These are phyloP conservation scores for Pseudorhiza aurosa DNA, from an alignment of 30 jellyfish, hydroid and myxozoan genomes.

Conservation along the genomic window DNA sequence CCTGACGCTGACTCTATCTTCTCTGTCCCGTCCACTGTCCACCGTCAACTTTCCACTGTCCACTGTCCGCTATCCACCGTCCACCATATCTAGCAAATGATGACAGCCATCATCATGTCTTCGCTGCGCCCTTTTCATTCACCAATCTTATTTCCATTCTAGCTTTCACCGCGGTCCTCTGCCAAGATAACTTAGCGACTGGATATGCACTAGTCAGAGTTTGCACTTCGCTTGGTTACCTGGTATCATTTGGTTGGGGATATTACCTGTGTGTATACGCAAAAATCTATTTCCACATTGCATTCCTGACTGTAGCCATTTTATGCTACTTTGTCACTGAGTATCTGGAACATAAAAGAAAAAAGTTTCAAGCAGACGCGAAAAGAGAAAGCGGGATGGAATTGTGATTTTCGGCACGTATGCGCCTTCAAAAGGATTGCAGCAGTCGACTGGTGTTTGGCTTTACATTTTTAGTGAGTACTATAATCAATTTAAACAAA, in stretches of 20 bases:
- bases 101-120: too few species aligned
- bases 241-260: slow-evolving; percentile 53
- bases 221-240: slow-evolving; percentile 35
- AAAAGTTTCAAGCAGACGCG: background rate
- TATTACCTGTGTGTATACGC: slow-evolving; percentile 51
- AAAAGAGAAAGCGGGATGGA: background rate
- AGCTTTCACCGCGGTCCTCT: slow-evolving; percentile 45
- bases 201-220: slow-evolving; percentile 45
- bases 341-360: slow-evolving; percentile 15
- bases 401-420: background rate
- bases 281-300: slow-evolving; percentile 30
- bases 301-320: slow-evolving; percentile 4
- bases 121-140: too few species aligned
- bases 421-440: too few species aligned
- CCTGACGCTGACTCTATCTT: too few species aligned
- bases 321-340: slow-evolving; percentile 28
- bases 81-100: too few species aligned
- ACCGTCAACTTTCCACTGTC: too few species aligned
- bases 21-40: too few species aligned
- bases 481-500: too few species aligned
- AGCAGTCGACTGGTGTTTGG: too few species aligned
- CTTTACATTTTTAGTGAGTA: too few species aligned
- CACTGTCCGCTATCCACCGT: too few species aligned
- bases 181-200: slow-evolving; percentile 29
- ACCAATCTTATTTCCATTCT: background rate